These are phyloP conservation scores for Cephalotes varians DNA, from an alignment of 2,888 invertebrate species.

Conservation along the genomic window DNA sequence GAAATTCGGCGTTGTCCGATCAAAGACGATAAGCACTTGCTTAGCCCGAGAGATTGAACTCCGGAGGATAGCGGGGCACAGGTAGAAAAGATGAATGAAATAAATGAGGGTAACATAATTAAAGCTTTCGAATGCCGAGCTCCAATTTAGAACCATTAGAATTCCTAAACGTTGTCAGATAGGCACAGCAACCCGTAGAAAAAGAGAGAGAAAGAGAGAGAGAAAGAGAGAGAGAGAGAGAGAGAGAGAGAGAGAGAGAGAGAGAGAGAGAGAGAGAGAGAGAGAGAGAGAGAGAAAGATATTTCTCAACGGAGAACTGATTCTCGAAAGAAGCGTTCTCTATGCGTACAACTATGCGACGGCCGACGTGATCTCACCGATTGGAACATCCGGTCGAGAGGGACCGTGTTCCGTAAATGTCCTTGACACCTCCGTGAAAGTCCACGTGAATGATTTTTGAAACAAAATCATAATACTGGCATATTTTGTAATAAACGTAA, in stretches of 20 bases:
- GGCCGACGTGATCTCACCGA: slow-evolving; percentile 66
- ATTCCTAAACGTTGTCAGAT: slow-evolving; percentile 80
- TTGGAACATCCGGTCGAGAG: slow-evolving; percentile 78
- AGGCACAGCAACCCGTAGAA: slow-evolving; percentile 58
- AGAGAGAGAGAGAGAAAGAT: neutral
- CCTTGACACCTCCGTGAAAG: slow-evolving; percentile 74
- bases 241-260: neutral
- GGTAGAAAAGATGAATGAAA: slow-evolving; percentile 79
- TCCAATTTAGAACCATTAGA: slow-evolving; percentile 82
- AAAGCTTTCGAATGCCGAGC: slow-evolving; percentile 80
- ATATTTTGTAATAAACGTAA: neutral
- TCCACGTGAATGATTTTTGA: slow-evolving; percentile 12
- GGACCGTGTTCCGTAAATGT: slow-evolving; percentile 63
- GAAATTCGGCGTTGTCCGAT: slow-evolving; percentile 27
- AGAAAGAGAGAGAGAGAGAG: neutral
- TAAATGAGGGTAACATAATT: slow-evolving; percentile 83
- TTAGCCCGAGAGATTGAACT: slow-evolving; percentile 44
- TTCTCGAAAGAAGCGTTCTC: slow-evolving; percentile 66
- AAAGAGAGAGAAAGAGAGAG: neutral
- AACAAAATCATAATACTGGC: slow-evolving; percentile 45
- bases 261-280: neutral
- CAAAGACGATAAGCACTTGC: slow-evolving; percentile 43
- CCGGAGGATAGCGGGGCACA: slow-evolving; percentile 34
- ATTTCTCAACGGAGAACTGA: slow-evolving; percentile 77
- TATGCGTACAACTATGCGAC: slow-evolving; percentile 51